These are phyloP conservation scores for Pycnonotus jocosus DNA, from an alignment of 2,113 vertebrate species.

Conservation along the genomic window DNA sequence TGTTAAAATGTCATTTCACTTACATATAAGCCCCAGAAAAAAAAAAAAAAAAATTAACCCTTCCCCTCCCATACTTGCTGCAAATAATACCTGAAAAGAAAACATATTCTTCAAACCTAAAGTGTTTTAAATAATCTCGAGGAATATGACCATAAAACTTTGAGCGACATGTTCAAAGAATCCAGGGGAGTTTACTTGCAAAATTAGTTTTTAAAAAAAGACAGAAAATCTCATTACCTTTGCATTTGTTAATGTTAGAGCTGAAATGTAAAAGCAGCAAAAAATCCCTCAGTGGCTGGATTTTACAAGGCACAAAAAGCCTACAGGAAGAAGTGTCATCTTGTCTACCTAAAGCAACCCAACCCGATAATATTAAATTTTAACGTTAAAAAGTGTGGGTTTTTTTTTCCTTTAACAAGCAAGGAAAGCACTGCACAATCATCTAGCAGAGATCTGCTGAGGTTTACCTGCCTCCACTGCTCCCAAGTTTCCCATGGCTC, in stretches of 20 bases:
- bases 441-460: neutral
- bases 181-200: slow-evolving; percentile 38
- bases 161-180: slow-evolving; percentile 10
- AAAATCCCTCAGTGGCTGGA: slow-evolving; percentile 26
- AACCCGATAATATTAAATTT: neutral
- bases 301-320: slow-evolving; percentile 34
- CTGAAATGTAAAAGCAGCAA: slow-evolving; percentile 45
- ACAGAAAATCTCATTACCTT: slow-evolving; percentile 55
- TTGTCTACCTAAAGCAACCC: slow-evolving; percentile 25
- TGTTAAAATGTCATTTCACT: slow-evolving; percentile 80
- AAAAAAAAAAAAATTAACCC: slow-evolving; percentile 67
- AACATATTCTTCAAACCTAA: slow-evolving; percentile 1
- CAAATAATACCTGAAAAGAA: slow-evolving; percentile 1
- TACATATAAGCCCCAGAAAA: slow-evolving; percentile 69
- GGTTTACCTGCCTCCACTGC: neutral
- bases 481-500: neutral
- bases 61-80: neutral
- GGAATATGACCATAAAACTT: slow-evolving; percentile 44
- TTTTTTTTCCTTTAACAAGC: neutral
- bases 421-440: neutral
- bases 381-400: neutral
- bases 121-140: slow-evolving; percentile 21
- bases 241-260: slow-evolving; percentile 48
- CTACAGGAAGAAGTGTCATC: slow-evolving; percentile 34
- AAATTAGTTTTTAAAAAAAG: slow-evolving; percentile 34